Conservation (phyloP, 2,113 vertebrate genomes). For the Numida meleagris region DNA sequence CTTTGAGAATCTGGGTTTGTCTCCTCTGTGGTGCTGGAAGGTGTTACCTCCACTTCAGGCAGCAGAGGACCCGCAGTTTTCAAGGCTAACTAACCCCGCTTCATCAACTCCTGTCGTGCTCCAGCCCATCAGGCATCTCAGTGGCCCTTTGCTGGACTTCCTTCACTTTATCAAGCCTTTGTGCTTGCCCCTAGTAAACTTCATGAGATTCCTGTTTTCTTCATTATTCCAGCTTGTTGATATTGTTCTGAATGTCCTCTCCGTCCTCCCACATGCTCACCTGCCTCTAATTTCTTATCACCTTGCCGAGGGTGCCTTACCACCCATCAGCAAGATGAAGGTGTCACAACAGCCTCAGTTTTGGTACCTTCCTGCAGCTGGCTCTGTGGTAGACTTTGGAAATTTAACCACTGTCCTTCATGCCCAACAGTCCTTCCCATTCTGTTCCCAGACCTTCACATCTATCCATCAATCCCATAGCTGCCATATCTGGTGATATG, state of each 20-base stretch:
- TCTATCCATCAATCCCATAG: not conserved
- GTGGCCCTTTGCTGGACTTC: not conserved
- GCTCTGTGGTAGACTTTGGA: not conserved
- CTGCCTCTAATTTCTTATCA: not conserved
- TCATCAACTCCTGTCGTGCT: not conserved
- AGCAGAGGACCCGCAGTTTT: not conserved
- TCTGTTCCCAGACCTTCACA: not conserved
- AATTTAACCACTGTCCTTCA: not conserved
- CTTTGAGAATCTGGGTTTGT: not conserved
- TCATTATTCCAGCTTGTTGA: not conserved
- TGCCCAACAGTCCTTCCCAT: not conserved
- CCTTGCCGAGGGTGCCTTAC: not conserved
- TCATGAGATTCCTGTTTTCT: not conserved
- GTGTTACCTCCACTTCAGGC: not conserved
- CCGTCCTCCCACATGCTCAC: not conserved
- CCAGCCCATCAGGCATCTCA: not conserved
- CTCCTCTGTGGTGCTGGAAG: not conserved
- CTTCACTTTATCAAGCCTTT: not conserved
- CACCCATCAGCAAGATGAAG: not conserved
- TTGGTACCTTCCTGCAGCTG: rapidly evolving
- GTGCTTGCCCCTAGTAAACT: not conserved
- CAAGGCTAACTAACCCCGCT: not conserved
- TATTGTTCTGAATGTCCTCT: not conserved
- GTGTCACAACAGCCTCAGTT: not conserved
- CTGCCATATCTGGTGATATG: no score